Evolutionary conservation across 2,797 vertebrate genomes (phyloP).

Genomic region (Pitangus sulphuratus): DNA sequence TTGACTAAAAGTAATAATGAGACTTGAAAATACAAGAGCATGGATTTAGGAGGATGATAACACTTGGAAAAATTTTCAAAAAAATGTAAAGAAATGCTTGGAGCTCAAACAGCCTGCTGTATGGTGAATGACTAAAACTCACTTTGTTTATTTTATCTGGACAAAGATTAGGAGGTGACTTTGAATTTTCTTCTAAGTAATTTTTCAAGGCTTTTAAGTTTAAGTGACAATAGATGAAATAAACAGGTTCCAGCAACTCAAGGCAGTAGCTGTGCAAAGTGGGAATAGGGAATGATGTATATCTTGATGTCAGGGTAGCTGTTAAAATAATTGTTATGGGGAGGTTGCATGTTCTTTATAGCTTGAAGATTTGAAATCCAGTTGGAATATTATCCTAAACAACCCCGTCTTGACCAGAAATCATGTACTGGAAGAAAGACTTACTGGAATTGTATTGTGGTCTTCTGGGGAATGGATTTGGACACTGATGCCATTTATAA

Average conservation of each 20-base stretch:
- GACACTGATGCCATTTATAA: not conserved
- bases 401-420: not conserved
- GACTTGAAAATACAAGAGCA: not conserved
- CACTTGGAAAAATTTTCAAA: not conserved
- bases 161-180: not conserved
- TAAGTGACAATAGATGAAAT: not conserved
- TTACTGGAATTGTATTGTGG: not conserved
- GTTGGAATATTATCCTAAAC: constrained; percentile 47
- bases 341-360: not conserved
- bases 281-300: not conserved
- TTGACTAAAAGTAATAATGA: not conserved
- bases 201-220: not conserved
- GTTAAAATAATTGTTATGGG: not conserved
- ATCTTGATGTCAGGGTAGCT: not conserved
- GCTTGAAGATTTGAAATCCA: not conserved
- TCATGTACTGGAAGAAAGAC: not conserved
- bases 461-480: not conserved
- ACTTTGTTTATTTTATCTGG: not conserved
- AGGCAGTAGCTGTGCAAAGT: not conserved
- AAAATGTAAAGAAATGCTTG: not conserved
- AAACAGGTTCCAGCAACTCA: not conserved
- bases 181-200: not conserved
- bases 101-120: not conserved
- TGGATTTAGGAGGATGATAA: not conserved
- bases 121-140: not conserved